phyloP scores from a whole-genome alignment of 2,888 invertebrate species.

The Stenurella melanura region DNA sequence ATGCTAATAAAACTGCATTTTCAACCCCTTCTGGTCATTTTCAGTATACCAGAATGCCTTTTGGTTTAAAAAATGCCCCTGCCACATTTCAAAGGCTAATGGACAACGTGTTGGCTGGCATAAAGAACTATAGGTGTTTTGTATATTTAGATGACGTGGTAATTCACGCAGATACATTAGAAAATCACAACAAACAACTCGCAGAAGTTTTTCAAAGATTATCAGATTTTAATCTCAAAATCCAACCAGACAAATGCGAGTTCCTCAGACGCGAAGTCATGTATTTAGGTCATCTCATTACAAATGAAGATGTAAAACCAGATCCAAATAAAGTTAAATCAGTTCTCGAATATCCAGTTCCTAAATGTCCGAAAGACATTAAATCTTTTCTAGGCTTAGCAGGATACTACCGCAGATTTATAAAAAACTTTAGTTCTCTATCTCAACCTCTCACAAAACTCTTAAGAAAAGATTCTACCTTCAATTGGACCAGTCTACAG shows the following conservation, averaged over 20 bases:
- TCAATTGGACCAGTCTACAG: too few species aligned
- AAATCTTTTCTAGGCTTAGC: too few species aligned
- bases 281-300: slow-evolving; percentile 50
- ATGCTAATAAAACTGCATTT: too few species aligned
- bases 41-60: slow-evolving; percentile 43
- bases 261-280: slow-evolving; percentile 48
- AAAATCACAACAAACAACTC: too few species aligned
- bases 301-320: slow-evolving; percentile 49
- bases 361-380: slow-evolving; percentile 50
- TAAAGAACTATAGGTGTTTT: slow-evolving; percentile 61
- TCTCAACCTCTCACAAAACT: too few species aligned
- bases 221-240: slow-evolving; percentile 46
- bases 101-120: slow-evolving; percentile 58
- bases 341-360: slow-evolving; percentile 43
- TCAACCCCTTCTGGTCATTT: slow-evolving; percentile 47
- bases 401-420: too few species aligned
- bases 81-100: slow-evolving; percentile 51
- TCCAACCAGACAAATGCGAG: slow-evolving; percentile 51
- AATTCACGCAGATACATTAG: slow-evolving; percentile 58
- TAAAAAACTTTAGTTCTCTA: too few species aligned
- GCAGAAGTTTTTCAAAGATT: too few species aligned
- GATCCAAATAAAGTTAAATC: slow-evolving; percentile 45
- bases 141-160: slow-evolving; percentile 69
- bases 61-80: slow-evolving; percentile 46
- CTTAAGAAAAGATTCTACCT: too few species aligned